Evolutionary conservation across 2,113 vertebrate species (phyloP), one percentile per base, ranked within the genome.

Genomic region (Camelus bactrianus): DNA sequence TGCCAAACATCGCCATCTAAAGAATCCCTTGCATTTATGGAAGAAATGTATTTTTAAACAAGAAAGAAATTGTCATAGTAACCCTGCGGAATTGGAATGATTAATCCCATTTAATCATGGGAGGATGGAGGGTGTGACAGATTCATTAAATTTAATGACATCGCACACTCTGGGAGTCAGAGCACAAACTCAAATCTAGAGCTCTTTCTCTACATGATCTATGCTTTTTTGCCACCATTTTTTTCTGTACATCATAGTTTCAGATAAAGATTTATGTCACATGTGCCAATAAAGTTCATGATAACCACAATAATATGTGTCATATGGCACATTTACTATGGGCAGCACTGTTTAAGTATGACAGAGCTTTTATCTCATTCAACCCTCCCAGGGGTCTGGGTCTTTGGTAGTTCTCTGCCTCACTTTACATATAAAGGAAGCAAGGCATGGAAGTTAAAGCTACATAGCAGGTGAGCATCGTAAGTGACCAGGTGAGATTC

Each of bases 351-450:
- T 46, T 52, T 76, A 46, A 91, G 76, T 35, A n/a, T 22, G 30
- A 76, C 6, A 38, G 19, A 75, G 19, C 28, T 60, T n/a, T 16
- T 38, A 5, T 16, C 9, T 75, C 54, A 52, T 70, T 87, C n/a
- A 87, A 62, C 3, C 26, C 7, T 92, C 72, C 28, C 3, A 50
- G 19, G 0, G 0, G 6, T 64, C 32, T 1, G 24, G 5, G 5
- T 32, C 69, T 75, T 32, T n/a, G 58, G 12, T 26, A 38, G 6
- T 11, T 30, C 70, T 69, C 7, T 48, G 15, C 8, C 13, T 17
- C 30, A 70, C 32, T 84, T 89, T 84, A 15, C 52, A 82, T 24
- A 72, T 73, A 26, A 89, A 38, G 48, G 42, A 62, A 70, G 32
- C 3, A 28, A 14, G 20, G 16, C 13, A 54, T 3, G 11, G 14